Conservation (phyloP, 2,113 vertebrate species). For the Xenotilapia flavipinnis region DNA sequence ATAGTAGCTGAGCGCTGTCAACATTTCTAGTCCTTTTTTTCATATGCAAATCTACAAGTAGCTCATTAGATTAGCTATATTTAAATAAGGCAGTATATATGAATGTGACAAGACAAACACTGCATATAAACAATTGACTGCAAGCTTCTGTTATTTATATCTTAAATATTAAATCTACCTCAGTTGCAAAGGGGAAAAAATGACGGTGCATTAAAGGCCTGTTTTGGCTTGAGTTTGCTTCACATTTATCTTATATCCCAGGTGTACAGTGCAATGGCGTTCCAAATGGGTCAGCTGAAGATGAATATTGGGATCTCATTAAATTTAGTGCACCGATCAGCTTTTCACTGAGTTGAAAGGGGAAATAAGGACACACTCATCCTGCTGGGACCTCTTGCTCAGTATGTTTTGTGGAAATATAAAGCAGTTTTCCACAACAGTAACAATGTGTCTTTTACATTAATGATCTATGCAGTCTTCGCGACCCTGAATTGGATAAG, state of each 20-base stretch:
- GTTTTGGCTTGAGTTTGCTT: not conserved
- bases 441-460: not conserved
- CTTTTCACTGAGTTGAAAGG: not conserved
- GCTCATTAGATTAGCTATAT: conserved; percentile 5
- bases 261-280: not conserved
- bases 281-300: conserved; percentile 16
- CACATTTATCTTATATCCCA: not conserved
- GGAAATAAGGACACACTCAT: not conserved
- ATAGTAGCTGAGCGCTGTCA: not conserved
- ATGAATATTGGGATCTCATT: conserved; percentile 14
- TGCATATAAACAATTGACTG: not conserved
- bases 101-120: not conserved
- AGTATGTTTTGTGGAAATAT: not conserved
- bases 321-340: not conserved
- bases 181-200: not conserved
- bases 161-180: not conserved
- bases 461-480: not conserved
- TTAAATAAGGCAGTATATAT: not conserved
- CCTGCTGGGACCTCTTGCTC: not conserved
- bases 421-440: not conserved
- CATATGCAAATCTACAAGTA: not conserved
- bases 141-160: not conserved
- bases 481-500: not conserved
- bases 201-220: not conserved
- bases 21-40: not conserved